Evolutionary conservation across 2,113 vertebrate species (phyloP), one percentile per base, ranked within the genome.

Genomic region (Otocyon megalotis): DNA sequence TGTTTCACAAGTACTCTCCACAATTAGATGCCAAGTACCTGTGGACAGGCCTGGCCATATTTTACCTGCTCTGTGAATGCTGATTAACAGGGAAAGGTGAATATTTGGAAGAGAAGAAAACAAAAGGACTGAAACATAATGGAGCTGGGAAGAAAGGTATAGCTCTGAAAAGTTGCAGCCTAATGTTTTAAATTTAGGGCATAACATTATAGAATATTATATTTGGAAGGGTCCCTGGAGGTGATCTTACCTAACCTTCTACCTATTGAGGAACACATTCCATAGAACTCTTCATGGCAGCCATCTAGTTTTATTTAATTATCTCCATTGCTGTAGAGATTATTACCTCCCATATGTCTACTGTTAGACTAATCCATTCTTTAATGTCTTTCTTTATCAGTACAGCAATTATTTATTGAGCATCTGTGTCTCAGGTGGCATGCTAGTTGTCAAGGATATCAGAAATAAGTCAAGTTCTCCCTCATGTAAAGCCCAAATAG

Each of bases 81-180:
- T 94, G 63, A 92, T 28, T 96, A 88, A 94, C 74, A 96, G 90
- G 35, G n/a, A 93, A 97, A 94, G 53, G 87, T 50, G 19, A 77
- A 87, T 28, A 84, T 94, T 95, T 90, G 62, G 56, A 69, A 97
- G 88, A 93, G 32, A 92, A 81, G 35, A 77, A 88, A 83, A 60
- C 17, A 85, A 74, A 87, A 92, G 32, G 37, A 88, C 0, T 90
- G 50, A 28, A 93, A 93, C 7, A 77, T 90, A 95, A 72, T 72
- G 43, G 50, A 92, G 10, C 60, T 96, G 53, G 72, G 19, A 32
- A 90, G 19, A 90, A 90, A 93, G 62, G 58, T 28, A 60, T 56
- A 86, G 37, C 16, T 96, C 56, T 82, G 56, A 89, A 69, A 88
- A 80, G 48, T 9, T 92, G 48, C 35, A 85, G 71, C 58, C 16